These are phyloP conservation scores for Triplophysa rosa DNA, from an alignment of 2,113 vertebrate genomes.

Conservation along the genomic window DNA sequence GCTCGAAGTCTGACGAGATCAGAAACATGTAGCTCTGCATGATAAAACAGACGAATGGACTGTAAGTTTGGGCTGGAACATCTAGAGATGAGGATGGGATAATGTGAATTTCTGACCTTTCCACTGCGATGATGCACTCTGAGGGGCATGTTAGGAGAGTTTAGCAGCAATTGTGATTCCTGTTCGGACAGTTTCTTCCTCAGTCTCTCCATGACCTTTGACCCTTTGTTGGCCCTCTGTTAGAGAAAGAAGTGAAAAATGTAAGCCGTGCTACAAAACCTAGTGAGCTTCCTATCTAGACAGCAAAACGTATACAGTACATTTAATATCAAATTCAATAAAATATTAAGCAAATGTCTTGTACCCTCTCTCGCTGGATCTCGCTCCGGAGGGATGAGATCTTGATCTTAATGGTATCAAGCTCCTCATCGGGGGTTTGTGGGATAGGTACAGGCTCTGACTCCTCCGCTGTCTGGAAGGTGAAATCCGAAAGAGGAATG, in stretches of 20 bases:
- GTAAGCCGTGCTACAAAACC: neutral
- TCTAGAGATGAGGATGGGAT: neutral
- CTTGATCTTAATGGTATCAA: slow-evolving; percentile 95
- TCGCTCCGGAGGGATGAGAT: slow-evolving; percentile 97
- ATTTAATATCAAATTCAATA: neutral
- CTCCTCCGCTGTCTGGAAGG: slow-evolving; percentile 93
- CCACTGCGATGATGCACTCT: slow-evolving; percentile 87
- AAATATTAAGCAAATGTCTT: neutral
- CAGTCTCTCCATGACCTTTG: slow-evolving; percentile 89
- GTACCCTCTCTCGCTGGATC: slow-evolving; percentile 94
- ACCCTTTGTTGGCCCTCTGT: slow-evolving; percentile 93
- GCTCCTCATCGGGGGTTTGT: slow-evolving; percentile 90
- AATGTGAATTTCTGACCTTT: slow-evolving; percentile 76
- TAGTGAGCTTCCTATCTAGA: neutral
- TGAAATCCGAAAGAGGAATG: slow-evolving; percentile 90
- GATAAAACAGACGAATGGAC: neutral
- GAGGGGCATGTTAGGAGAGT: slow-evolving; percentile 93
- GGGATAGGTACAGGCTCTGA: slow-evolving; percentile 85
- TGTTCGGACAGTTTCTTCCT: slow-evolving; percentile 96
- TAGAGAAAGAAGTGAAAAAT: slow-evolving; percentile 32
- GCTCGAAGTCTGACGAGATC: slow-evolving; percentile 94
- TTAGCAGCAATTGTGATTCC: slow-evolving; percentile 90
- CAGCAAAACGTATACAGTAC: too few relatives aligned
- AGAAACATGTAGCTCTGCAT: slow-evolving; percentile 90
- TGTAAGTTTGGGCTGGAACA: slow-evolving; percentile 10